Evolutionary conservation across 1,140 invertebrate genomes (phyloP).

Genomic region (Drosophila burlai): DNA sequence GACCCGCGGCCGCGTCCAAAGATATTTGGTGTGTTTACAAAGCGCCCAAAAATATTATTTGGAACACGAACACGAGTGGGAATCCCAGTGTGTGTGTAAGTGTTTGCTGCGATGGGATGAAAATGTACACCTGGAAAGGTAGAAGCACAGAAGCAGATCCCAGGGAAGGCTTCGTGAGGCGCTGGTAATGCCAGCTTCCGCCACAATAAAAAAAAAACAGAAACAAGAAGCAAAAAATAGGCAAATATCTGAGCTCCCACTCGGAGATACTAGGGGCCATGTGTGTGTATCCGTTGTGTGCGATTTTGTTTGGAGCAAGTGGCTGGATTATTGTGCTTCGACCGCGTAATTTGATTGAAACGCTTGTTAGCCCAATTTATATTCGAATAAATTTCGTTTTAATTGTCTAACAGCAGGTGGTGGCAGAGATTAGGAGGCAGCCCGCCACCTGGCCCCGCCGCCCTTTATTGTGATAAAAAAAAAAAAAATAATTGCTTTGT

Average conservation of each 20-base stretch:
- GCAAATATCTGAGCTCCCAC: constrained; percentile 56
- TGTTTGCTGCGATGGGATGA: constrained; percentile 49
- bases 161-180: constrained; percentile 38
- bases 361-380: constrained; percentile 57
- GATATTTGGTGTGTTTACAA: constrained; percentile 55
- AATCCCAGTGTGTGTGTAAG: constrained; percentile 47
- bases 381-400: constrained; percentile 61
- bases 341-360: constrained; percentile 49
- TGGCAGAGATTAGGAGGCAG: constrained; percentile 16
- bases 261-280: constrained; percentile 40
- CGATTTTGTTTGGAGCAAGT: constrained; percentile 25
- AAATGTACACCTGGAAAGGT: constrained; percentile 68
- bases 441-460: neutral
- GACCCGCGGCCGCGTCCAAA: constrained; percentile 16
- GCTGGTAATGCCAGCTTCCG: constrained; percentile 54
- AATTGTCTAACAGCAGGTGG: constrained; percentile 58
- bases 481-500: constrained; percentile 34
- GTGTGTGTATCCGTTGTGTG: constrained; percentile 39
- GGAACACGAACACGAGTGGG: constrained; percentile 8
- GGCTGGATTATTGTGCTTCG: constrained; percentile 47
- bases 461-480: constrained; percentile 35
- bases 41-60: constrained; percentile 35
- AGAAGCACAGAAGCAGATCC: constrained; percentile 6
- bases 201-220: constrained; percentile 38
- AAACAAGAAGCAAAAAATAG: constrained; percentile 47